Evolutionary conservation across 1,140 invertebrate genomes (phyloP), one percentile per base, ranked within the genome.

Genomic region (Rhizoglyphus robini): DNA sequence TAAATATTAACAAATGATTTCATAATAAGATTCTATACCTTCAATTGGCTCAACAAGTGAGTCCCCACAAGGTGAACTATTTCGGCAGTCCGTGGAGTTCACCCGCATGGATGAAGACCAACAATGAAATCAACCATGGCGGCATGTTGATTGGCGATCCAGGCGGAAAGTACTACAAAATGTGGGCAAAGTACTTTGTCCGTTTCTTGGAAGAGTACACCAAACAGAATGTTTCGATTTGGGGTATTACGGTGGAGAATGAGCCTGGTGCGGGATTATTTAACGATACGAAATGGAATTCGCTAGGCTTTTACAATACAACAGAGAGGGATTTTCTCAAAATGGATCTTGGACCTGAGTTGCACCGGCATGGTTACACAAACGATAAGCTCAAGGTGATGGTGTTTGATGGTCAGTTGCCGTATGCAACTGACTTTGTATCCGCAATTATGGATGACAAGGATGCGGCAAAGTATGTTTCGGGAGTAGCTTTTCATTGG

Each of bases 11-110:
- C 29, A 13, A 58, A 29, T 3, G n/a, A 18, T 58, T 3, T 29
- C 29, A 2, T 58, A 69, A 69, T 2, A 70, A 87, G 83, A 83
- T 88, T 68, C 84, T 85, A 0, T 76, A 80, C 48, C 81, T 88
- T 30, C 74, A 81, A 65, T 67, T 74, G 67, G 83, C 83, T 18
- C 69, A 73, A n/a, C n/a, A n/a, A n/a, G n/a, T n/a, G n/a, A n/a
- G n/a, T n/a, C n/a, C n/a, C n/a, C n/a, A n/a, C n/a, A n/a, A n/a
- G n/a, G n/a, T n/a, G n/a, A n/a, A n/a, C n/a, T n/a, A n/a, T n/a
- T n/a, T n/a, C n/a, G n/a, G 81, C 0, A 81, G 83, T 15, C 81
- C 86, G 0, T 96, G 92, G 91, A 85, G 84, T 62, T 81, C 47
- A 51, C 60, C 47, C 3, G 13, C 68, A 23, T 80, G 79, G 79